Conservation (phyloP, 2,113 vertebrate species). For the Ornithorhynchus anatinus region DNA sequence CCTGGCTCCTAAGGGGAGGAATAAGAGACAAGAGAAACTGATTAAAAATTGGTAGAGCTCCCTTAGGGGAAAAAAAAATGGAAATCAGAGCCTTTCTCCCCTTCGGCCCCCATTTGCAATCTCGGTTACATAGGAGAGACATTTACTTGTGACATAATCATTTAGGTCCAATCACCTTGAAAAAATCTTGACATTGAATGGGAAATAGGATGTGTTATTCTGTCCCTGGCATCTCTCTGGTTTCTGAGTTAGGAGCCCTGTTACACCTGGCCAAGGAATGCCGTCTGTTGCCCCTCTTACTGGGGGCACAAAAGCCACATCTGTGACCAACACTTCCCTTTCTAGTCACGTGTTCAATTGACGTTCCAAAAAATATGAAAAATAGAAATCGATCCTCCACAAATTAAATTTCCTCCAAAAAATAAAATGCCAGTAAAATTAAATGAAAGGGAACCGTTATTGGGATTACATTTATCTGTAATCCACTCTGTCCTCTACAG, state of each 20-base stretch:
- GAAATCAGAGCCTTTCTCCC: conserved; percentile 40
- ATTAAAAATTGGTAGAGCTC: conserved; percentile 34
- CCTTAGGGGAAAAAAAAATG: conserved; percentile 34
- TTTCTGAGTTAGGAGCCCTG: too few species aligned
- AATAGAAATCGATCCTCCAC: conserved; percentile 22
- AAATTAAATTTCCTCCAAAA: conserved; percentile 59
- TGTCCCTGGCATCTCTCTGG: background rate
- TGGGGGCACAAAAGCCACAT: conserved; percentile 30
- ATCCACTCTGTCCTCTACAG: conserved; percentile 67
- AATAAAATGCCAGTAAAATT: conserved; percentile 39
- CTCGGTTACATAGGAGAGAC: conserved; percentile 9
- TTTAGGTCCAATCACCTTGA: conserved; percentile 31
- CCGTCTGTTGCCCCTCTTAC: too few species aligned
- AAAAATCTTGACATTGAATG: conserved; percentile 19
- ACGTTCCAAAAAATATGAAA: conserved; percentile 38
- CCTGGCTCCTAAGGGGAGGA: conserved; percentile 30
- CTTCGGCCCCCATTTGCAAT: conserved; percentile 40
- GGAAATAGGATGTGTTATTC: conserved; percentile 17
- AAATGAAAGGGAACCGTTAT: conserved; percentile 46
- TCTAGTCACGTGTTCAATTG: conserved; percentile 28
- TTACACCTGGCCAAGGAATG: too few species aligned
- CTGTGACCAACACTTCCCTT: conserved; percentile 16
- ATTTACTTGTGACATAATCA: conserved; percentile 25
- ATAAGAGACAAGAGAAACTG: conserved; percentile 23
- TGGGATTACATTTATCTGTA: conserved; percentile 59